Evolutionary conservation across 2,797 vertebrate species (phyloP), one percentile per base, ranked within the genome.

Genomic region (Zenarchopterus dispar): DNA sequence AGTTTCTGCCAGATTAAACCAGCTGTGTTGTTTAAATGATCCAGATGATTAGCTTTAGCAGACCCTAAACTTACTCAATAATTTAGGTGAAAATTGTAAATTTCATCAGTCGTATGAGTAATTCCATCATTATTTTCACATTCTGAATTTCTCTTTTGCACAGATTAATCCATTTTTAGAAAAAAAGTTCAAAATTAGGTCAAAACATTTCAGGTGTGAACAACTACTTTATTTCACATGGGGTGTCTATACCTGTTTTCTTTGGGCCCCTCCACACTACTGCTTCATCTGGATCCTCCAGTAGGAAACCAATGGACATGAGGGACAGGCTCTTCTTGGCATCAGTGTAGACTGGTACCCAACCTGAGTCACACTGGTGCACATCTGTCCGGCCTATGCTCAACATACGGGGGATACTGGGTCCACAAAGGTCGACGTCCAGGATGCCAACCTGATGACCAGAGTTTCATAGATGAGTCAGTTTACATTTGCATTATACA

Each of bases 221-320:
- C 33, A 36, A 8, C 2, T 36, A 10, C 4, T 39, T 39, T 39
- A 39, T 13, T 4, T 16, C 36, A 15, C 45, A 47, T 23, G 21
- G 3, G 13, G 36, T 39, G 36, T 39, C 36, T 13, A 41, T 4
- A 98, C 97, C 97, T 0, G 92, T 96, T 85, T 99, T 99, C 84
- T 97, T 99, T 56, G 97, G 97, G 2, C 97, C 97, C 80, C 97
- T 95, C 97, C 97, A 99, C 39, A 99, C 93, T 69, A 99, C 94
- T 0, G 97, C 97, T 4, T 99, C 96, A 0, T 98, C 95, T 0
- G 95, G 95, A 45, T 93, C 90, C 62, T 98, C 96, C 73, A 99
- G 85, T 68, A 99, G 91, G 86, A 99, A 99, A 33, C 95, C 96
- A 0, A 99, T 96, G 9, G 97, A 99, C 97, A 99, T 98, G 15